Evolutionary conservation across 2,113 vertebrate genomes (phyloP).

Genomic region (Mola mola): DNA sequence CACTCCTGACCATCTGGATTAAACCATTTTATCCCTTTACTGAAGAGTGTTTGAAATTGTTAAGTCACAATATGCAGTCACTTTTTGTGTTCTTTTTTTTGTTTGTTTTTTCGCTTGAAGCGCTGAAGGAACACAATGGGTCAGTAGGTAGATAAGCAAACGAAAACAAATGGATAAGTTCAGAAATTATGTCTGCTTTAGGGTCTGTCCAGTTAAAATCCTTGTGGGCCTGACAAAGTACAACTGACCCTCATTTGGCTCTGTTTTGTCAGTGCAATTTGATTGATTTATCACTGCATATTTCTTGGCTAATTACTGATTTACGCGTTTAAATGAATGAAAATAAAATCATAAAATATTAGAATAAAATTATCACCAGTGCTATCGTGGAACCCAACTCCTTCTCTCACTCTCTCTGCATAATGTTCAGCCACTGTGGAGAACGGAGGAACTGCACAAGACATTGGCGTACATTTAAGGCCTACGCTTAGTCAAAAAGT

Average conservation of each 20-base stretch:
- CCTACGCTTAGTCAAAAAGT: too few species aligned
- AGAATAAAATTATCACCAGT: too few species aligned
- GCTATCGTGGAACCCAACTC: too few species aligned
- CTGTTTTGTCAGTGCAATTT: not conserved
- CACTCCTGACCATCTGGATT: too few species aligned
- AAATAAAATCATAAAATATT: too few species aligned
- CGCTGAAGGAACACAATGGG: constrained; percentile 1
- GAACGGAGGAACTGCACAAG: too few species aligned
- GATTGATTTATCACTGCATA: not conserved
- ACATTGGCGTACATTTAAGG: too few species aligned
- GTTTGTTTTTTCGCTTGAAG: constrained; percentile 19
- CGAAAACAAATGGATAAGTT: constrained; percentile 24
- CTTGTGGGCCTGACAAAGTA: not conserved
- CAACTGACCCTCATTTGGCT: not conserved
- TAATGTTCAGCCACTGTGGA: too few species aligned
- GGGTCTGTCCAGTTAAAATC: constrained; percentile 23
- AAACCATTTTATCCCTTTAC: too few species aligned
- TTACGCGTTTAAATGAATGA: too few species aligned
- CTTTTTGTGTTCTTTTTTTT: constrained; percentile 26
- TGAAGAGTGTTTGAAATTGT: too few species aligned
- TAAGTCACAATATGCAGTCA: constrained; percentile 7
- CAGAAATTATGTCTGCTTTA: constrained; percentile 8
- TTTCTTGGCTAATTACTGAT: not conserved
- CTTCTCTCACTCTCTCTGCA: too few species aligned
- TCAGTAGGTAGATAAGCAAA: constrained; percentile 32